Conservation (phyloP, 2,113 vertebrate genomes). For the Lycocorax pyrrhopterus region DNA sequence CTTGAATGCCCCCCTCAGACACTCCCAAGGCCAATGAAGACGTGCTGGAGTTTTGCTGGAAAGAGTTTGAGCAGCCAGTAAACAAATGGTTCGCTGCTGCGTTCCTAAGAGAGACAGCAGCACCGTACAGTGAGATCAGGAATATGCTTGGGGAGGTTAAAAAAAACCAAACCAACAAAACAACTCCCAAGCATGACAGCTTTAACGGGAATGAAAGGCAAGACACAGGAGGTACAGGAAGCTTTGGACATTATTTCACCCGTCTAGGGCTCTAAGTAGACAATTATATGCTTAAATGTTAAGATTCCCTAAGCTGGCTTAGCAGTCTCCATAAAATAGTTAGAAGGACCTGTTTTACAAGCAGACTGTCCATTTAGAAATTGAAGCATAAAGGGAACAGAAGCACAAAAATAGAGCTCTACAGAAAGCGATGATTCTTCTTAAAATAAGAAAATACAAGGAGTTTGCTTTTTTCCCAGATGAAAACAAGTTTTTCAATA, state of each 20-base stretch:
- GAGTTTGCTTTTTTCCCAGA: background rate
- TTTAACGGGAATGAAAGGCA: background rate
- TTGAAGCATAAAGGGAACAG: slow-evolving; percentile 19
- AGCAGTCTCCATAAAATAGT: background rate
- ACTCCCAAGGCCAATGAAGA: background rate
- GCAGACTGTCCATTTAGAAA: background rate
- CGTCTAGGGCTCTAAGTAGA: background rate
- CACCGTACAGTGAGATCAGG: background rate
- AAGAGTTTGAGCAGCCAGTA: background rate
- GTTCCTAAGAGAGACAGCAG: background rate
- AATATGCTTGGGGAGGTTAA: background rate
- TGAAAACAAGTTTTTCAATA: background rate
- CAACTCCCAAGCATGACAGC: background rate
- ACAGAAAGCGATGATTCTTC: fast-evolving
- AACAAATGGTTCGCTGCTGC: background rate
- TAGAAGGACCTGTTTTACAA: background rate
- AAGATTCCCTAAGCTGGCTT: slow-evolving; percentile 26
- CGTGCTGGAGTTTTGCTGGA: fast-evolving
- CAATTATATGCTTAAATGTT: background rate
- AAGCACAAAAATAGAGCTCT: background rate
- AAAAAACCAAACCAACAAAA: background rate
- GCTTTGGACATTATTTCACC: background rate
- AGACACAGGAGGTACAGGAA: background rate
- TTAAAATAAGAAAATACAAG: background rate
- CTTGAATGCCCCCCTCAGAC: fast-evolving